Conservation (phyloP, 2,888 invertebrate species). For the Lasioglossum zephyrum region DNA sequence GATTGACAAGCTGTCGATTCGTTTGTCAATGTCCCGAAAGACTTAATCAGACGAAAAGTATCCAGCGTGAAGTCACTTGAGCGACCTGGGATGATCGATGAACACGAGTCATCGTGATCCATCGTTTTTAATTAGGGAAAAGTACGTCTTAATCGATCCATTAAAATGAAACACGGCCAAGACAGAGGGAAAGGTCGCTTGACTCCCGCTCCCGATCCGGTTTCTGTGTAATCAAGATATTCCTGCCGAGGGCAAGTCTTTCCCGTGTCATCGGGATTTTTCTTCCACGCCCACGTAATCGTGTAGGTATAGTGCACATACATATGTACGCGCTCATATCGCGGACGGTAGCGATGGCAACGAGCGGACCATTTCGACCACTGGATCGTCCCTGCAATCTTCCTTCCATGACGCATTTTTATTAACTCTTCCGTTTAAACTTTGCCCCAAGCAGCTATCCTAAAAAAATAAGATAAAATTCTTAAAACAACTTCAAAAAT, state of each 20-base stretch:
- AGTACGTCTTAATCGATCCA: slow-evolving; percentile 13
- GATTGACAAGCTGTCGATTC: background rate
- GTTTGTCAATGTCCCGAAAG: background rate
- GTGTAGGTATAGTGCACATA: background rate
- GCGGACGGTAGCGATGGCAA: slow-evolving; percentile 6
- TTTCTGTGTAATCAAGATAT: slow-evolving; percentile 42
- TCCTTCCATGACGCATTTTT: background rate
- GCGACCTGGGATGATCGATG: slow-evolving; percentile 19
- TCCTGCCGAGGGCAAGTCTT: slow-evolving; percentile 28
- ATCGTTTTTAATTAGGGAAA: slow-evolving; percentile 31
- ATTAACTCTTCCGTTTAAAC: background rate
- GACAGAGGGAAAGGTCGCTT: slow-evolving; percentile 16
- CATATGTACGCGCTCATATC: background rate
- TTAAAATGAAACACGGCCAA: slow-evolving; percentile 11
- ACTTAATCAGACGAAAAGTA: slow-evolving; percentile 9
- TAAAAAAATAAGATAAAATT: background rate
- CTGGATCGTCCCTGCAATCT: background rate
- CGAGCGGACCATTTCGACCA: background rate
- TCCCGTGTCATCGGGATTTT: slow-evolving; percentile 29
- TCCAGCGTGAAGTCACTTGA: background rate
- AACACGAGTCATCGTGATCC: background rate
- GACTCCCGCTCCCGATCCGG: slow-evolving; percentile 39
- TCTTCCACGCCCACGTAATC: slow-evolving; percentile 30
- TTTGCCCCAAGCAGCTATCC: background rate
- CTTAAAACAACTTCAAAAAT: background rate